Evolutionary conservation across 1,140 invertebrate genomes (phyloP).

Genomic region (Drosophila aff.): DNA sequence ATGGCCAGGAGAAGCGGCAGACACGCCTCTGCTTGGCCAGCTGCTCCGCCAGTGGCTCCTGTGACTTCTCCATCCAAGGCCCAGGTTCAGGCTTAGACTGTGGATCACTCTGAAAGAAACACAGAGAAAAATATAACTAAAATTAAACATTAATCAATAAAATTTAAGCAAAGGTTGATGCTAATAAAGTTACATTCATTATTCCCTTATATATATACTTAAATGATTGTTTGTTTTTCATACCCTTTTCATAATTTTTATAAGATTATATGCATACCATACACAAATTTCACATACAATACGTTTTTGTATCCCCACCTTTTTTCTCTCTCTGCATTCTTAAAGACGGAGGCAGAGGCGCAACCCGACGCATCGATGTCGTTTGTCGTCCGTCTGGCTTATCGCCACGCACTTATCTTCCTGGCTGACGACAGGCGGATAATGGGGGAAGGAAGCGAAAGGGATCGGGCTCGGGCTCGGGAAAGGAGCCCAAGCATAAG

Average conservation of each 20-base stretch:
- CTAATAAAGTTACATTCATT: background rate
- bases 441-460: slow-evolving; percentile 16
- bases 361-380: slow-evolving; percentile 74
- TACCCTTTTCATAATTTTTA: background rate
- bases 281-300: background rate
- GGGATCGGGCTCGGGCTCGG: slow-evolving; percentile 5
- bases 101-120: slow-evolving; percentile 16
- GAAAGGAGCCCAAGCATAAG: slow-evolving; percentile 5
- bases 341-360: slow-evolving; percentile 58
- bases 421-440: slow-evolving; percentile 49
- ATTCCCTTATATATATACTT: background rate
- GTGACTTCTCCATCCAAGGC: slow-evolving; percentile 24
- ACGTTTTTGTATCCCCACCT: background rate
- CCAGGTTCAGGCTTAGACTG: slow-evolving; percentile 13
- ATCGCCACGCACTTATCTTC: slow-evolving; percentile 80
- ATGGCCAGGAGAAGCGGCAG: slow-evolving; percentile 21
- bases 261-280: background rate
- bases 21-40: slow-evolving; percentile 42
- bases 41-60: slow-evolving; percentile 38
- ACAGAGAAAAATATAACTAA: background rate
- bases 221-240: background rate
- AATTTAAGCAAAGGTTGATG: no score
- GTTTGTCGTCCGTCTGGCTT: slow-evolving; percentile 74
- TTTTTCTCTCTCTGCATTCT: slow-evolving; percentile 3
- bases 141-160: background rate